These are phyloP conservation scores for Altica lythri DNA, from an alignment of 2,888 invertebrate species.

Conservation along the genomic window DNA sequence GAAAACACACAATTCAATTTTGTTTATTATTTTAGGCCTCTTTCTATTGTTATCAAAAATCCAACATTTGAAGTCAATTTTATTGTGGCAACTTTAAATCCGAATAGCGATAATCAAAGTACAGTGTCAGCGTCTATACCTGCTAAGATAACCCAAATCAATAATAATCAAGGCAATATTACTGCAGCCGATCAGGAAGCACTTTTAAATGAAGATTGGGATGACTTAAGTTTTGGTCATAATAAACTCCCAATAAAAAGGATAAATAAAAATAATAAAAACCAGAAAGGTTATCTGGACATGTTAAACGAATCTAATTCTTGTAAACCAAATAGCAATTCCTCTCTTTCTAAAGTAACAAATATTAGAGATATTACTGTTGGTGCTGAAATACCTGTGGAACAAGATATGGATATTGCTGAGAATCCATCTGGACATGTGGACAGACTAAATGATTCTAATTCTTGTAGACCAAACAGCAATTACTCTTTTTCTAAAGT, in stretches of 20 bases:
- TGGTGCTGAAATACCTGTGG: slow-evolving; percentile 2
- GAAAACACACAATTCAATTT: too few relatives aligned
- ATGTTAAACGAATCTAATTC: too few relatives aligned
- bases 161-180: slow-evolving; percentile 32
- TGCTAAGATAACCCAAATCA: slow-evolving; percentile 52
- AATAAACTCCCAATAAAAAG: slow-evolving; percentile 2
- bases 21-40: slow-evolving; percentile 67
- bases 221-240: slow-evolving; percentile 40
- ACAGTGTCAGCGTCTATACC: slow-evolving; percentile 44
- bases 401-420: slow-evolving; percentile 27
- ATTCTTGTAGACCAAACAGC: too few relatives aligned
- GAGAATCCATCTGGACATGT: slow-evolving; percentile 64
- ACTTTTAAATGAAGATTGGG: slow-evolving; percentile 46
- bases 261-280: slow-evolving; percentile 20
- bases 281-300: slow-evolving; percentile 24
- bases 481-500: slow-evolving; percentile 18
- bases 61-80: slow-evolving; percentile 78
- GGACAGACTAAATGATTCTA: too few relatives aligned
- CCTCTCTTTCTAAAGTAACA: slow-evolving; percentile 14
- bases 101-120: slow-evolving; percentile 57
- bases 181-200: slow-evolving; percentile 45
- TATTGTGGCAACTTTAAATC: slow-evolving; percentile 77
- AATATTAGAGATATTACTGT: slow-evolving; percentile 10
- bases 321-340: too few relatives aligned
- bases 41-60: slow-evolving; percentile 74